Conservation (phyloP, 1,140 invertebrate genomes). For the Lepidurus couesii region DNA sequence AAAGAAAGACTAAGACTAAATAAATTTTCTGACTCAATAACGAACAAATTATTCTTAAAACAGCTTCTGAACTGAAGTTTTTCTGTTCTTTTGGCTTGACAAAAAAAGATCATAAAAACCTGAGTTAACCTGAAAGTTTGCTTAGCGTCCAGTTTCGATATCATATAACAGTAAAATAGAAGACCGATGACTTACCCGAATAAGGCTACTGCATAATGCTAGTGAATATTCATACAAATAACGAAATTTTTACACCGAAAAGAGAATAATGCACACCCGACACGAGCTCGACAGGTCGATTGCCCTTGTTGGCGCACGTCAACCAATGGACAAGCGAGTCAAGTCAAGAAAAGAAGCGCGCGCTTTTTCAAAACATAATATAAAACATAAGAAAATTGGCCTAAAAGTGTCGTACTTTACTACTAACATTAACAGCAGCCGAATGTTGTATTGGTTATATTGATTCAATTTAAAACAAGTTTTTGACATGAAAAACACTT, state of each 20-base stretch:
- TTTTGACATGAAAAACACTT: neutral
- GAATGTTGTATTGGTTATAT: neutral
- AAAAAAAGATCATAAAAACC: too few species aligned
- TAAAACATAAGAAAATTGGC: too few species aligned
- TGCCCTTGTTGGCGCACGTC: slow-evolving; percentile 12
- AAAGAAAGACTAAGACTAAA: too few species aligned
- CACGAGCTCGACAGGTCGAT: slow-evolving; percentile 17
- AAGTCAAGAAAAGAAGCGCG: slow-evolving; percentile 2
- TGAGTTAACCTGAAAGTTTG: too few species aligned
- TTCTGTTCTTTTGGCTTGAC: too few species aligned
- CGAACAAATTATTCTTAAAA: too few species aligned
- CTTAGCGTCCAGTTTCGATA: too few species aligned
- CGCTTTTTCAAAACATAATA: neutral
- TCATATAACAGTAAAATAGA: too few species aligned
- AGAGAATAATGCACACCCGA: neutral
- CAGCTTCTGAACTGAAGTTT: too few species aligned
- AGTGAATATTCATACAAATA: neutral
- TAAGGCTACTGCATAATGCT: neutral
- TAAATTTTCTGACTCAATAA: too few species aligned
- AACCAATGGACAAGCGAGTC: neutral
- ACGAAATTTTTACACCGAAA: slow-evolving; percentile 8
- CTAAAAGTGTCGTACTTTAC: too few species aligned
- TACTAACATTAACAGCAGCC: neutral
- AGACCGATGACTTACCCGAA: neutral
- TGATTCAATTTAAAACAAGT: neutral